A percentile compares a stretch with the other conserved stretches of the same genome.
These are phyloP conservation scores for Pantala flavescens DNA, from an alignment of 1,140 invertebrate species.

Conservation along the genomic window DNA sequence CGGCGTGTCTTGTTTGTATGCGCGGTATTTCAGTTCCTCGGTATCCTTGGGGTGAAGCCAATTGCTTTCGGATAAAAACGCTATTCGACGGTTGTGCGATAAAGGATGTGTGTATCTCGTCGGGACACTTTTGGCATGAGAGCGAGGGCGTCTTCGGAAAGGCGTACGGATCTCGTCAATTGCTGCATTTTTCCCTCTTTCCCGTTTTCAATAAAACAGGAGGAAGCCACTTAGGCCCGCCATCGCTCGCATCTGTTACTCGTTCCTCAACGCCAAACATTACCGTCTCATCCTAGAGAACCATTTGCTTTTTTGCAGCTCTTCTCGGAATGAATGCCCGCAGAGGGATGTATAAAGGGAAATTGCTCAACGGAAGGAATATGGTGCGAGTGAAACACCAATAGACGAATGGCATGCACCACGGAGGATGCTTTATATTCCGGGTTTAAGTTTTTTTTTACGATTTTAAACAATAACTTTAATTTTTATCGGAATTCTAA, in stretches of 20 bases:
- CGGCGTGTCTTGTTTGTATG: background rate
- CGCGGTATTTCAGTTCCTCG: background rate
- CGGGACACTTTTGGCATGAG: background rate
- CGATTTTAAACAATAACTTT: too few relatives aligned
- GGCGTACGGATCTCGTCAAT: background rate
- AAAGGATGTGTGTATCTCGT: background rate
- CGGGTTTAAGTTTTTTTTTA: too few relatives aligned
- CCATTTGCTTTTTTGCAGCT: background rate
- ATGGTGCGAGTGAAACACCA: too few relatives aligned
- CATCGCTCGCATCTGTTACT: background rate
- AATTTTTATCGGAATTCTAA: too few relatives aligned
- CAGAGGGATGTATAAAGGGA: too few relatives aligned
- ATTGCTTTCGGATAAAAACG: background rate
- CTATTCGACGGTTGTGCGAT: background rate
- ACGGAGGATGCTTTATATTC: too few relatives aligned
- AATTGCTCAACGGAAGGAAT: too few relatives aligned
- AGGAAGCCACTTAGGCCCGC: background rate
- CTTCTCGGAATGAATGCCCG: too few relatives aligned
- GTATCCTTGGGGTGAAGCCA: background rate
- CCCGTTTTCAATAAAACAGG: constrained; percentile 5
- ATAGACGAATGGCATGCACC: too few relatives aligned
- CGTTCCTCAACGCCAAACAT: background rate
- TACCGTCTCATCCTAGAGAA: background rate
- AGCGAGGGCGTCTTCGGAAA: background rate
- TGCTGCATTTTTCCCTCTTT: background rate